Percentiles rank a stretch among this genome's conserved stretches.
phyloP scores from a whole-genome alignment of 2,888 invertebrate genomes.

The Acronicta alni region DNA sequence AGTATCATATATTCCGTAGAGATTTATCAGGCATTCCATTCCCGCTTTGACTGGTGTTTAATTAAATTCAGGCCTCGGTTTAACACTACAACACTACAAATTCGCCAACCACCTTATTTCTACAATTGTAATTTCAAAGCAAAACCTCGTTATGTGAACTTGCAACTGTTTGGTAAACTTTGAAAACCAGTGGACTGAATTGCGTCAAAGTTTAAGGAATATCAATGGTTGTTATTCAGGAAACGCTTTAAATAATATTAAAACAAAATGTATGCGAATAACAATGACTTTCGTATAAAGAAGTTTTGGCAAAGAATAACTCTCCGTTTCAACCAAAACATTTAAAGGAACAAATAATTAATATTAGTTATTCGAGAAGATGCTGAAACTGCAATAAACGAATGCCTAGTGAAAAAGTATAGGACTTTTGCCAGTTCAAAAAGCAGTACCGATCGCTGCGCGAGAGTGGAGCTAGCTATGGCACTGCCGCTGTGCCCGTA shows the following conservation, averaged over 20 bases:
- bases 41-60: conserved; percentile 61
- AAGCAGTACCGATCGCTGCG: conserved; percentile 57
- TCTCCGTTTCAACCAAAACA: no score
- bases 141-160: conserved; percentile 26
- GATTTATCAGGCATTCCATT: conserved; percentile 44
- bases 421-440: conserved; percentile 56
- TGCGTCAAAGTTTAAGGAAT: conserved; percentile 34
- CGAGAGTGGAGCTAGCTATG: conserved; percentile 57
- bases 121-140: conserved; percentile 41
- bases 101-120: conserved; percentile 33
- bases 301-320: no score
- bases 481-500: conserved; percentile 30
- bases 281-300: conserved; percentile 1
- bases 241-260: conserved; percentile 3
- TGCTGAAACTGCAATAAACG: conserved; percentile 25
- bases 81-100: conserved; percentile 43
- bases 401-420: conserved; percentile 33
- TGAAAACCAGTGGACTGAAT: conserved; percentile 23
- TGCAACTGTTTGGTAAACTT: conserved; percentile 19
- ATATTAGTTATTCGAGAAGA: no score
- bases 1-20: conserved; percentile 48
- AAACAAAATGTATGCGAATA: conserved; percentile 15
- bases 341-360: no score
- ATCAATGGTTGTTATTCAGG: conserved; percentile 33
- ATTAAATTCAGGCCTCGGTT: conserved; percentile 60